phyloP scores from a whole-genome alignment of 2,888 invertebrate genomes.

The Tetropium fuscum region DNA sequence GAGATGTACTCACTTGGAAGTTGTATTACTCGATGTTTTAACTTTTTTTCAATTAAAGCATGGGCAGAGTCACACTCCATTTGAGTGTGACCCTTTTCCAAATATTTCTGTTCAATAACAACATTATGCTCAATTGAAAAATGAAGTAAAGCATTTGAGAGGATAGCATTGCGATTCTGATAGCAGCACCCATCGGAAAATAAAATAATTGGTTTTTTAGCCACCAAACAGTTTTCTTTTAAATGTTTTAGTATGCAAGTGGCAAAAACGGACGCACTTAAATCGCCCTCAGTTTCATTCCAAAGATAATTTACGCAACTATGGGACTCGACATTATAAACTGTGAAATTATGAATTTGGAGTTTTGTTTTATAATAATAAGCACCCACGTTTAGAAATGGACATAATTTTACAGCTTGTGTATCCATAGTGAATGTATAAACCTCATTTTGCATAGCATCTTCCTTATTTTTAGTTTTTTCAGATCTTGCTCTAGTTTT shows the following conservation, averaged over 20 bases:
- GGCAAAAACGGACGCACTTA: constrained; percentile 3
- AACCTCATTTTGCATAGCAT: constrained; percentile 13
- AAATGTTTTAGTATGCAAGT: neutral
- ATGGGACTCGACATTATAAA: no score
- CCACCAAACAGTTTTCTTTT: neutral
- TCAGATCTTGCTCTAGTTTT: constrained; percentile 25
- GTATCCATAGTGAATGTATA: constrained; percentile 39
- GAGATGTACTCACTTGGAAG: constrained; percentile 15
- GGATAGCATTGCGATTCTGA: neutral
- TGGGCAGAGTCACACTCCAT: neutral
- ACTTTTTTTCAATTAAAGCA: neutral
- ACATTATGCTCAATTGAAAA: neutral
- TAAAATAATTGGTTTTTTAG: neutral
- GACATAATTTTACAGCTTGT: constrained; percentile 39
- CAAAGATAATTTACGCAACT: constrained; percentile 15
- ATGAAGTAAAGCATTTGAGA: neutral
- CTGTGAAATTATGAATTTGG: constrained; percentile 32
- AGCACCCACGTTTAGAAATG: constrained; percentile 34
- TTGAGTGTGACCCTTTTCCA: no score
- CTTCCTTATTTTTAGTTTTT: constrained; percentile 25
- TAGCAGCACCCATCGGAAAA: neutral
- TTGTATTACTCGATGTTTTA: constrained; percentile 6
- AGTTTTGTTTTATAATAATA: constrained; percentile 38
- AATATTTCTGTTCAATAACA: neutral
- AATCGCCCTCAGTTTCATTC: constrained; percentile 19